Evolutionary conservation across 2,888 invertebrate species (phyloP).

Genomic region (Cerastoderma edule): DNA sequence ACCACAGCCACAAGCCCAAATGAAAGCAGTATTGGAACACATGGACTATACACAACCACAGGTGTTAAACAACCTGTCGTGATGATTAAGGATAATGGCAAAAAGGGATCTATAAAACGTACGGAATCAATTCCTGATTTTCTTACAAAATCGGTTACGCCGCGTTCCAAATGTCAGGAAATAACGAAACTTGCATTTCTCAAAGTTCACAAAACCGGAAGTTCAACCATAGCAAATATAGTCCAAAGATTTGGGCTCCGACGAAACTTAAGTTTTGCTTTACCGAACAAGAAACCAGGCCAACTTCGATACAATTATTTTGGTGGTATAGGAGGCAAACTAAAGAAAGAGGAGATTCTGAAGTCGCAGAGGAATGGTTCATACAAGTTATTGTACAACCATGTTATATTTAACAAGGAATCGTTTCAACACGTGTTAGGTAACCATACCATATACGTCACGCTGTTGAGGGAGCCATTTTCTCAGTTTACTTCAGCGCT

Average conservation of each 20-base stretch:
- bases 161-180: slow-evolving; percentile 36
- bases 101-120: no score
- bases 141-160: no score
- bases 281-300: slow-evolving; percentile 64
- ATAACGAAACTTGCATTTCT: slow-evolving; percentile 60
- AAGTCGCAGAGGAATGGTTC: slow-evolving; percentile 36
- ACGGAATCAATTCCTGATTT: no score
- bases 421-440: slow-evolving; percentile 60
- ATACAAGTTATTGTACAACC: slow-evolving; percentile 72
- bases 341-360: slow-evolving; percentile 32
- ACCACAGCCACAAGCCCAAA: no score
- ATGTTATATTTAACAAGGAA: slow-evolving; percentile 68
- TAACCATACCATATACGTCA: slow-evolving; percentile 55
- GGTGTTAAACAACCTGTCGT: no score
- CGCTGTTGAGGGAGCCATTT: slow-evolving; percentile 66
- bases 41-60: no score
- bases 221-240: slow-evolving; percentile 75
- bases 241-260: slow-evolving; percentile 67
- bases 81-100: no score
- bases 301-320: slow-evolving; percentile 62
- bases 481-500: slow-evolving; percentile 65
- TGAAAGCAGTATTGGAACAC: no score
- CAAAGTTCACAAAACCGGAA: slow-evolving; percentile 76
- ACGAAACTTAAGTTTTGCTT: slow-evolving; percentile 65
- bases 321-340: slow-evolving; percentile 55